Percentiles rank a stretch among this genome's conserved stretches.
phyloP scores from a whole-genome alignment of 2,888 invertebrate genomes.

The Agrochola circellaris region DNA sequence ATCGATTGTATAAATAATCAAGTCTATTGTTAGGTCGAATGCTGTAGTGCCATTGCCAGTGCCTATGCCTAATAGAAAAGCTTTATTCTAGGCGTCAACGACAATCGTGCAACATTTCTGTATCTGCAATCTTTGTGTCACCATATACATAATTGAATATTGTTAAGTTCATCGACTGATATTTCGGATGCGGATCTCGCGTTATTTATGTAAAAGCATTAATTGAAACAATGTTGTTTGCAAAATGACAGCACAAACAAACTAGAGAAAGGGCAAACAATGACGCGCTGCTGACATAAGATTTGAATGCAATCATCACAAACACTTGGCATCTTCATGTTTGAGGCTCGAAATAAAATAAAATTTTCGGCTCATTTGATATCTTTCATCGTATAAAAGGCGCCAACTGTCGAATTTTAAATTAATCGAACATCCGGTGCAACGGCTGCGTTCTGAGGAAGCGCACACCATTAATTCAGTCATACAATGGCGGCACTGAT shows the following conservation, averaged over 20 bases:
- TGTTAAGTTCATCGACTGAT: conserved; percentile 50
- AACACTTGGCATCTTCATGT: background rate
- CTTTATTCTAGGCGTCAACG: too few species aligned
- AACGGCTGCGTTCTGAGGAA: conserved; percentile 76
- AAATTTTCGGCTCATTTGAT: conserved; percentile 40
- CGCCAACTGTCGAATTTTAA: conserved; percentile 78
- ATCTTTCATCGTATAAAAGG: conserved; percentile 60
- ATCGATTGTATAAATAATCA: too few species aligned
- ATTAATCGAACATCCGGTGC: conserved; percentile 79
- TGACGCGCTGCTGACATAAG: conserved; percentile 28
- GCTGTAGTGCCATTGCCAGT: too few species aligned
- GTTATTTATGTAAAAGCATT: conserved; percentile 60
- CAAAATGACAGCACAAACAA: conserved; percentile 45
- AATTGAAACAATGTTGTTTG: conserved; percentile 65
- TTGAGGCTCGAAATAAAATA: background rate
- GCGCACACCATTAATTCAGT: conserved; percentile 82
- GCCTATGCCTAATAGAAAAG: too few species aligned
- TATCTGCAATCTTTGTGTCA: conserved; percentile 45
- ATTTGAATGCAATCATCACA: conserved; percentile 37
- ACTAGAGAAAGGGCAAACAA: conserved; percentile 48
- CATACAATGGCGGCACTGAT: conserved; percentile 71
- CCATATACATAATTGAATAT: conserved; percentile 31
- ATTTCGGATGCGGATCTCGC: conserved; percentile 35
- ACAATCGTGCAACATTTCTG: conserved; percentile 30
- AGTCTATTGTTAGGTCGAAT: too few species aligned